These are phyloP conservation scores for Heliconius charithonia DNA, from an alignment of 2,888 invertebrate species.

Conservation along the genomic window DNA sequence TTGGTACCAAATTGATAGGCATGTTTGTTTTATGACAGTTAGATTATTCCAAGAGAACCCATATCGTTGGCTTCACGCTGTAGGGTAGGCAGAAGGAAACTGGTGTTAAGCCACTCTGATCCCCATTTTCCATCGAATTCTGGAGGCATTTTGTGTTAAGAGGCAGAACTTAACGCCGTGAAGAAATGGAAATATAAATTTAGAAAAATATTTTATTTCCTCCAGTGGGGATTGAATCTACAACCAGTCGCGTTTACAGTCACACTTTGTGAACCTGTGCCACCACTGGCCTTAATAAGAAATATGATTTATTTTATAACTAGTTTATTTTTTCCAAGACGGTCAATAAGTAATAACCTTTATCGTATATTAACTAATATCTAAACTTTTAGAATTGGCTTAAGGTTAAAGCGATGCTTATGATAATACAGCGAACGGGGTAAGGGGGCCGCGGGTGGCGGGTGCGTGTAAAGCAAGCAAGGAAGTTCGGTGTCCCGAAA, in stretches of 20 bases:
- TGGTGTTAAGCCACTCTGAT: not conserved
- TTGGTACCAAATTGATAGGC: slow-evolving; percentile 36
- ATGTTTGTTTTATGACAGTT: not conserved
- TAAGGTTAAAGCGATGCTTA: slow-evolving; percentile 44
- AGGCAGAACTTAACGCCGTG: not conserved
- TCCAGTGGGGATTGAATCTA: too few relatives aligned
- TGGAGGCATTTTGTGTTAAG: not conserved
- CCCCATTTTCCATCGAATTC: not conserved
- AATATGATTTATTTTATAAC: not conserved
- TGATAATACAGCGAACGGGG: slow-evolving; percentile 60
- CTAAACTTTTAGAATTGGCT: slow-evolving; percentile 38
- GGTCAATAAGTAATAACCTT: not conserved
- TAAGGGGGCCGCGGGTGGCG: slow-evolving; percentile 57
- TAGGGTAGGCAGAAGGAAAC: not conserved
- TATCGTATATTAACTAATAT: not conserved
- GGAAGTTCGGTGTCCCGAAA: slow-evolving; percentile 84
- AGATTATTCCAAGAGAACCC: not conserved
- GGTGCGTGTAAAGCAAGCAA: slow-evolving; percentile 69
- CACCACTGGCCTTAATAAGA: slow-evolving; percentile 17
- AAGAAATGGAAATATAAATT: not conserved
- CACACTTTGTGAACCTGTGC: too few relatives aligned
- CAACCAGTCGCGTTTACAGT: not conserved
- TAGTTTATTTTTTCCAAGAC: not conserved
- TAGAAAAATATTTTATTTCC: not conserved
- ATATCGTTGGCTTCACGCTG: not conserved